A percentile compares a stretch with the other conserved stretches of the same genome.
Evolutionary conservation across 1,140 invertebrate species (phyloP).

Genomic region (Bacillus rossius): DNA sequence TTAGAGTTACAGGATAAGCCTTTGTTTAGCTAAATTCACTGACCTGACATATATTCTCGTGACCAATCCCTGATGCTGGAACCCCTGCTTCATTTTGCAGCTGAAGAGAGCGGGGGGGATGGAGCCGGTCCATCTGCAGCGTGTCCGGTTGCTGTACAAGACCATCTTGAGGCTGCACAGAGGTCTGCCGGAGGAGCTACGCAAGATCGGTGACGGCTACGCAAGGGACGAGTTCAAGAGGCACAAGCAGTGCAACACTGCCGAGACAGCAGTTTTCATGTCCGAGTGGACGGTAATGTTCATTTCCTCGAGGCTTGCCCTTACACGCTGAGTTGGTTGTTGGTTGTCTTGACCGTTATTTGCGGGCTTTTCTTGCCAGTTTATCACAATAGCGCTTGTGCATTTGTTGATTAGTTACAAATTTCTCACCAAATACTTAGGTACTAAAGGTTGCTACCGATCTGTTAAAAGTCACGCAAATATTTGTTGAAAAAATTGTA

Average conservation of each 20-base stretch:
- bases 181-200: slow-evolving; percentile 69
- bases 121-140: slow-evolving; percentile 49
- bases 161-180: slow-evolving; percentile 79
- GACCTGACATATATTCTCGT: no score
- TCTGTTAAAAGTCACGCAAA: no score
- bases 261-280: slow-evolving; percentile 71
- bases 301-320: no score
- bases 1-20: no score
- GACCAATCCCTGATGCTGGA: no score
- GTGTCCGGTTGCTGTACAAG: slow-evolving; percentile 79
- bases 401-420: slow-evolving; percentile 12
- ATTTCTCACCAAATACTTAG: no score
- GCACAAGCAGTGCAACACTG: slow-evolving; percentile 69
- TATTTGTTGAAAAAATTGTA: no score
- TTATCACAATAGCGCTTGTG: slow-evolving; percentile 3
- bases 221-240: slow-evolving; percentile 82
- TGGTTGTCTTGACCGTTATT: no score
- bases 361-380: neutral
- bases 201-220: slow-evolving; percentile 75
- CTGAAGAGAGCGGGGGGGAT: slow-evolving; percentile 12
- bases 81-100: neutral
- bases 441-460: no score
- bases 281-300: slow-evolving; percentile 80
- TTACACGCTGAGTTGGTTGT: no score
- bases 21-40: no score